phyloP scores from a whole-genome alignment of 2,888 invertebrate species.

The Patella caerulea region DNA sequence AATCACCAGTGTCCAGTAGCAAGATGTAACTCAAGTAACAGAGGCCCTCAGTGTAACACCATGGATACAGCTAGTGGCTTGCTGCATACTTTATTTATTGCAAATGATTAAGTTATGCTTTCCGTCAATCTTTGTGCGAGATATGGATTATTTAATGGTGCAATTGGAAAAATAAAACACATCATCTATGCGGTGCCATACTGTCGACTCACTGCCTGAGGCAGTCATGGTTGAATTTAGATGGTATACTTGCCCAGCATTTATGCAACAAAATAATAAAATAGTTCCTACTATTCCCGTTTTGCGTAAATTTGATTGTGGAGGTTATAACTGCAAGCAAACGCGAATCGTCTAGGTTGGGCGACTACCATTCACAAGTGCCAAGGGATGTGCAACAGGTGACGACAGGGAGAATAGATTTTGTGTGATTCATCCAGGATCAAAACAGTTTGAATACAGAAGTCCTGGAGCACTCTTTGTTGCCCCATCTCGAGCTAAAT shows the following conservation, averaged over 20 bases:
- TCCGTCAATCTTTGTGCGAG: slow-evolving; percentile 33
- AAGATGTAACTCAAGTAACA: not conserved
- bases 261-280: not conserved
- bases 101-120: slow-evolving; percentile 37
- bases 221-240: slow-evolving; percentile 42
- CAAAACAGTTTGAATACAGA: not conserved
- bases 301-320: too few species aligned
- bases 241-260: too few species aligned
- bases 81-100: slow-evolving; percentile 22
- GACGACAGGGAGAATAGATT: not conserved
- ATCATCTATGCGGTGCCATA: slow-evolving; percentile 34
- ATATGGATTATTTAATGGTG: slow-evolving; percentile 42
- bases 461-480: not conserved
- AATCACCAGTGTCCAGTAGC: slow-evolving; percentile 34
- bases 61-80: slow-evolving; percentile 25
- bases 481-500: not conserved
- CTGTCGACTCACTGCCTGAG: slow-evolving; percentile 32
- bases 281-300: too few species aligned
- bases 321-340: not conserved
- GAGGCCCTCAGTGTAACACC: not conserved
- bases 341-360: not conserved
- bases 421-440: not conserved
- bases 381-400: not conserved
- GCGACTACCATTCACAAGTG: not conserved
- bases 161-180: slow-evolving; percentile 34